Percentiles rank a stretch among this genome's conserved stretches.
Evolutionary conservation across 2,888 invertebrate genomes (phyloP).

Genomic region (Chrysolina oricalcia): DNA sequence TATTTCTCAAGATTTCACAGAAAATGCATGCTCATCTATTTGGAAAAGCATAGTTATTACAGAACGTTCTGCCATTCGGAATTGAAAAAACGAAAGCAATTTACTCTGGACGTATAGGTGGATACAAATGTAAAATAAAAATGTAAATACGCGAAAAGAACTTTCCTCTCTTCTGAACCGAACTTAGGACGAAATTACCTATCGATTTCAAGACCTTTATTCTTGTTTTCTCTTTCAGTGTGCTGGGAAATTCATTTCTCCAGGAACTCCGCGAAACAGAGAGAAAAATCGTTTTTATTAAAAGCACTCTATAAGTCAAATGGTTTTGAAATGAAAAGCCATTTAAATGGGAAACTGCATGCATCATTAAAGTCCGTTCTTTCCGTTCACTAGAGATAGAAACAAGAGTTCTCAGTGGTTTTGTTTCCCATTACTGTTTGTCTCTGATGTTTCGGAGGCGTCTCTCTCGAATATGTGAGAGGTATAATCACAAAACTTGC

Average conservation of each 20-base stretch:
- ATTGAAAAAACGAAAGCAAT: constrained; percentile 9
- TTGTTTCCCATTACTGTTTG: neutral
- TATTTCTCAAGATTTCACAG: neutral
- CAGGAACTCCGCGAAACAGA: neutral
- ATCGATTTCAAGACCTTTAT: neutral
- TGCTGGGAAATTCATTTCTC: neutral
- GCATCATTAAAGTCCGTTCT: constrained; percentile 13
- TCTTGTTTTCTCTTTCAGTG: constrained; percentile 12
- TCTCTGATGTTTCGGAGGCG: neutral
- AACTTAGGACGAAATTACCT: constrained; percentile 7
- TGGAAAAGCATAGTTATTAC: constrained; percentile 1
- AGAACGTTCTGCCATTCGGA: neutral
- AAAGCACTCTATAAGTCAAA: constrained; percentile 22
- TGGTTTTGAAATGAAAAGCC: constrained; percentile 21
- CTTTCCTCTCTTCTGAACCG: constrained; percentile 1
- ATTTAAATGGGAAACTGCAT: constrained; percentile 8
- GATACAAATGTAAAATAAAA: constrained; percentile 14
- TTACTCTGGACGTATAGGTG: constrained; percentile 16
- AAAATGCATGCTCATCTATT: neutral
- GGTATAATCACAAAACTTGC: too few species aligned
- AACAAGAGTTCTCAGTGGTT: constrained; percentile 5
- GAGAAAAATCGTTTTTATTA: constrained; percentile 20
- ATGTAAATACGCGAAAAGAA: constrained; percentile 11
- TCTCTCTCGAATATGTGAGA: neutral
- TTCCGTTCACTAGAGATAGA: neutral